A percentile compares a stretch with the other conserved stretches of the same genome.
These are phyloP conservation scores for Phyllotreta cruciferae DNA, from an alignment of 2,888 invertebrate genomes.

Conservation along the genomic window DNA sequence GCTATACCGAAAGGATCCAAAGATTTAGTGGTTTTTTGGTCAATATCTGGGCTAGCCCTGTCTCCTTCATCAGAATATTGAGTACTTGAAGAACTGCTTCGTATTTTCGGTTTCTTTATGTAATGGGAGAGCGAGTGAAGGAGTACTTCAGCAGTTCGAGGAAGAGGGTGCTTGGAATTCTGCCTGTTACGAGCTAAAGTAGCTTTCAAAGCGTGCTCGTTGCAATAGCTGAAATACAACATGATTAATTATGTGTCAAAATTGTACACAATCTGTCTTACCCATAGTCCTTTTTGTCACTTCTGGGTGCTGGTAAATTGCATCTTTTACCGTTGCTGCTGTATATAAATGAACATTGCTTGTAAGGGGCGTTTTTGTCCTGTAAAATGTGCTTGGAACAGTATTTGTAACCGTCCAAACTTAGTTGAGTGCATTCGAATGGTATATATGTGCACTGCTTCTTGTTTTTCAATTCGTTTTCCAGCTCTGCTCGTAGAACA, in stretches of 20 bases:
- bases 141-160: slow-evolving; percentile 72
- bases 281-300: slow-evolving; percentile 74
- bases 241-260: too few relatives aligned
- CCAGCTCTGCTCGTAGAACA: slow-evolving; percentile 62
- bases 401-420: slow-evolving; percentile 75
- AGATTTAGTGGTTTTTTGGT: slow-evolving; percentile 58
- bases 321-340: slow-evolving; percentile 76
- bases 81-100: slow-evolving; percentile 46
- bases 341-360: slow-evolving; percentile 77
- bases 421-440: slow-evolving; percentile 72
- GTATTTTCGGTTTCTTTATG: slow-evolving; percentile 58
- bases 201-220: slow-evolving; percentile 73
- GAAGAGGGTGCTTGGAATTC: slow-evolving; percentile 67
- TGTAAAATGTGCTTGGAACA: slow-evolving; percentile 85
- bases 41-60: slow-evolving; percentile 57
- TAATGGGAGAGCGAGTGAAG: slow-evolving; percentile 72
- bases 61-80: slow-evolving; percentile 53
- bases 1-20: slow-evolving; percentile 69
- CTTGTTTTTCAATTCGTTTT: slow-evolving; percentile 68
- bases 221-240: slow-evolving; percentile 65
- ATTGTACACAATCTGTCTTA: slow-evolving; percentile 47
- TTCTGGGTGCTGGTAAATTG: slow-evolving; percentile 76
- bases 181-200: slow-evolving; percentile 70
- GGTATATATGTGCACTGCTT: slow-evolving; percentile 69
- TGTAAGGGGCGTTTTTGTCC: slow-evolving; percentile 84